Conservation (phyloP, 2,888 invertebrate genomes). For the Nymphalis polychloros region DNA sequence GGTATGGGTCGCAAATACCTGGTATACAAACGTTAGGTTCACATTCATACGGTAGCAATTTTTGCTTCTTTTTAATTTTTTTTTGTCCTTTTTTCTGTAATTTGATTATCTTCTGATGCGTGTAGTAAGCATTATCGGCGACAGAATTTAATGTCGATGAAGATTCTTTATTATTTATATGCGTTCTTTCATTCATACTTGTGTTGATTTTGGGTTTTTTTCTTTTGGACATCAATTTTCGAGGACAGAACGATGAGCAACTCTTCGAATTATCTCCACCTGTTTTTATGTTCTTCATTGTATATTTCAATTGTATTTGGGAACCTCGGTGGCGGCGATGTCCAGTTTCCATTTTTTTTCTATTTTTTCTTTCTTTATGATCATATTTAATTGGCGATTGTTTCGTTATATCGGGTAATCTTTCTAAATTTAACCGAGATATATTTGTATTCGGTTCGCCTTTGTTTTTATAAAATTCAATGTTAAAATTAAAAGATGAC, state of each 20-base stretch:
- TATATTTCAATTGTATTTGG: constrained; percentile 15
- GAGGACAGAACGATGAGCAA: constrained; percentile 49
- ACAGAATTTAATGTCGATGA: constrained; percentile 26
- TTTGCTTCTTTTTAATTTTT: constrained; percentile 24
- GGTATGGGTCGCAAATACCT: constrained; percentile 48
- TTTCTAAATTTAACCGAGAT: not conserved
- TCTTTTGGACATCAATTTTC: constrained; percentile 45
- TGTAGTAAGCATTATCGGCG: constrained; percentile 13
- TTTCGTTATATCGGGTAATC: not conserved
- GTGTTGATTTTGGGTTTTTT: constrained; percentile 26
- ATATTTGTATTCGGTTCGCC: constrained; percentile 12
- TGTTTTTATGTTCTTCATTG: constrained; percentile 22
- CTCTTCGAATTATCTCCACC: constrained; percentile 44
- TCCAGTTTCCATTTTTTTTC: constrained; percentile 4
- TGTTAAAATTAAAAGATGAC: constrained; percentile 49
- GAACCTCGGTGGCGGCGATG: constrained; percentile 18
- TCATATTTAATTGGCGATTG: constrained; percentile 5
- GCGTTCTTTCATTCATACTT: constrained; percentile 13
- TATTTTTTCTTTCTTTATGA: constrained; percentile 7
- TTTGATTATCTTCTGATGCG: constrained; percentile 6
- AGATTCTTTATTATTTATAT: constrained; percentile 37
- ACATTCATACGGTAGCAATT: constrained; percentile 47
- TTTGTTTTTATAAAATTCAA: constrained; percentile 50
- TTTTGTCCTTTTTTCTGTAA: constrained; percentile 24
- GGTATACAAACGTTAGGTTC: constrained; percentile 49